Conservation (phyloP, 2,113 vertebrate genomes). For the Gnathonemus longibarbis region DNA sequence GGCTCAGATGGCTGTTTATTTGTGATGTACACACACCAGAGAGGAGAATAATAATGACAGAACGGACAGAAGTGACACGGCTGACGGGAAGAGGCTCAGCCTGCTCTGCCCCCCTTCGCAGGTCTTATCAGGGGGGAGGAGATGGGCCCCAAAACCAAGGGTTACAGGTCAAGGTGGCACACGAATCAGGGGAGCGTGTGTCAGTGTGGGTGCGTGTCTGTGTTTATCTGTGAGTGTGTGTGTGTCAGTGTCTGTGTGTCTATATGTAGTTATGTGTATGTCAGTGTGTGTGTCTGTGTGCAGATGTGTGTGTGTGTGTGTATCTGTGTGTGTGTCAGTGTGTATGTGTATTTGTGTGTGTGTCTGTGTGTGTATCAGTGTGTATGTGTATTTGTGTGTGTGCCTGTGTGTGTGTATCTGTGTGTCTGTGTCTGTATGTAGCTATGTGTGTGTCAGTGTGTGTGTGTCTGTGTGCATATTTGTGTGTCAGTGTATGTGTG, state of each 20-base stretch:
- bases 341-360: not conserved
- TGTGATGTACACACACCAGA: slow-evolving; percentile 32
- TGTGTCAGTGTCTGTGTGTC: not conserved
- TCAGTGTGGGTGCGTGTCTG: not conserved
- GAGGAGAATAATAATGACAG: slow-evolving; percentile 42
- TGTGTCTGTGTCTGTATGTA: too few relatives aligned
- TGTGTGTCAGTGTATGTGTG: too few relatives aligned
- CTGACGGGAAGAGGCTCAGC: slow-evolving; percentile 4
- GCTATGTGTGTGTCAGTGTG: too few relatives aligned
- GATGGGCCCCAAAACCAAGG: slow-evolving; percentile 30
- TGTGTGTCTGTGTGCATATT: not conserved
- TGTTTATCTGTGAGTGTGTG: not conserved
- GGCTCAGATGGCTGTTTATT: slow-evolving; percentile 36
- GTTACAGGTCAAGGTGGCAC: slow-evolving; percentile 29
- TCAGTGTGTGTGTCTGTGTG: not conserved
- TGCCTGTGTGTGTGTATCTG: not conserved
- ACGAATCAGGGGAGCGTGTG: slow-evolving; percentile 12
- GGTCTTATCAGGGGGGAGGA: slow-evolving; percentile 37
- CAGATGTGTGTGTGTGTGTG: not conserved
- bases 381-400: not conserved
- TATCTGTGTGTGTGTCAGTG: too few relatives aligned
- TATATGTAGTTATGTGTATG: not conserved
- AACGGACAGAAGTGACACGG: slow-evolving; percentile 34
- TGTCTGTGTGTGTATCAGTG: not conserved
- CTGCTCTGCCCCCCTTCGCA: slow-evolving; percentile 13